phyloP scores from a whole-genome alignment of 2,888 invertebrate genomes.

The Agonopterix alstromeriana region DNA sequence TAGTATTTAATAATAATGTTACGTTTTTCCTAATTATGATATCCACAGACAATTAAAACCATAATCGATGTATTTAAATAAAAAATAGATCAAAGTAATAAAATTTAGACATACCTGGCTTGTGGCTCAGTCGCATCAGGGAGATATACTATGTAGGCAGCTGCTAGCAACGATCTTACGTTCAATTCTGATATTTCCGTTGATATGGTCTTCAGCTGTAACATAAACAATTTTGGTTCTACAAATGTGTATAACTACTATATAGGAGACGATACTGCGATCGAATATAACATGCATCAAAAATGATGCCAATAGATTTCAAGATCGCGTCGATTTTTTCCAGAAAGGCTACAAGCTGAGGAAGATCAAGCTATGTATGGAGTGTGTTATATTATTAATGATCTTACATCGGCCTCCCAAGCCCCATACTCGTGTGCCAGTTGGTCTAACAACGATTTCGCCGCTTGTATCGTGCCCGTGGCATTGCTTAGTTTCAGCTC shows the following conservation, averaged over 20 bases:
- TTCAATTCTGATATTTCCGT: constrained; percentile 80
- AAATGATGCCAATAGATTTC: too few species aligned
- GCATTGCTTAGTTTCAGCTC: constrained; percentile 89
- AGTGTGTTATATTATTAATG: too few species aligned
- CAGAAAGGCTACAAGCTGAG: too few species aligned
- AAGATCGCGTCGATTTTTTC: too few species aligned
- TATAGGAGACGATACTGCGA: too few species aligned
- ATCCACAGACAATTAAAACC: too few species aligned
- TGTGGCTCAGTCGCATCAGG: constrained; percentile 82
- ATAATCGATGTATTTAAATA: too few species aligned
- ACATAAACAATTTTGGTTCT: constrained; percentile 3
- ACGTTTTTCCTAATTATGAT: too few species aligned
- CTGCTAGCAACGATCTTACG: constrained; percentile 81
- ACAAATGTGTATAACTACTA: too few species aligned
- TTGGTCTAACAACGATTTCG: constrained; percentile 87
- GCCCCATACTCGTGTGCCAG: constrained; percentile 91
- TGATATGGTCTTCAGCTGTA: constrained; percentile 78
- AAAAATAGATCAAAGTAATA: not conserved
- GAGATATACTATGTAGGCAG: constrained; percentile 88
- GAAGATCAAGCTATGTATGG: too few species aligned
- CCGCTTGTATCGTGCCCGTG: constrained; percentile 85
- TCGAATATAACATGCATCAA: too few species aligned
- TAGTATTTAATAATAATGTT: not conserved
- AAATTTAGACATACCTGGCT: constrained; percentile 53
- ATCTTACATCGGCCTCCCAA: constrained; percentile 81